Percentiles rank a stretch among this genome's conserved stretches.
These are phyloP conservation scores for Harmothoe impar DNA, from an alignment of 2,888 invertebrate species.

Conservation along the genomic window DNA sequence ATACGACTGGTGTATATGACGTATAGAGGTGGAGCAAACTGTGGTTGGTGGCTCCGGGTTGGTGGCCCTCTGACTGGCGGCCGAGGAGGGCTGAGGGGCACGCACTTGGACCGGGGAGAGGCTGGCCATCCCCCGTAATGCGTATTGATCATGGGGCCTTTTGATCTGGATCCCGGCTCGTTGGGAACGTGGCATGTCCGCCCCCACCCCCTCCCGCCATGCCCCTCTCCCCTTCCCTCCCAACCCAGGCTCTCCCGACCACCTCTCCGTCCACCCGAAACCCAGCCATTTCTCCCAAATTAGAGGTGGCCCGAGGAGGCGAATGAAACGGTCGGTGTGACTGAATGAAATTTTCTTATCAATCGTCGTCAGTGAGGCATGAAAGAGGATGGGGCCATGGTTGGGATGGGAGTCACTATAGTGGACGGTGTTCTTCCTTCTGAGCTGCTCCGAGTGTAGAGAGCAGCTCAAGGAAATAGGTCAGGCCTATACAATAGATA, in stretches of 20 bases:
- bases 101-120: slow-evolving; percentile 1
- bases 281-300: slow-evolving; percentile 40
- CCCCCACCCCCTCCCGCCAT: not conserved
- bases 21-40: too few relatives aligned
- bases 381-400: slow-evolving; percentile 13
- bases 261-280: not conserved
- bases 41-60: not conserved
- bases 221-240: not conserved
- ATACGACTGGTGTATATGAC: too few relatives aligned
- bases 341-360: slow-evolving; percentile 58
- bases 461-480: too few relatives aligned
- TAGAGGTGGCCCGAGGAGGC: not conserved
- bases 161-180: slow-evolving; percentile 57
- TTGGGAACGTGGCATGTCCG: slow-evolving; percentile 31
- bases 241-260: not conserved
- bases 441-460: too few relatives aligned
- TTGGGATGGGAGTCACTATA: not conserved
- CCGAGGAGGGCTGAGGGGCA: not conserved
- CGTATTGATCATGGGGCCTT: slow-evolving; percentile 61
- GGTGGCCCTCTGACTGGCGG: not conserved
- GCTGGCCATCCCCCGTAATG: slow-evolving; percentile 50
- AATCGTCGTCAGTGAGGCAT: slow-evolving; percentile 45
- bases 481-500: too few relatives aligned
- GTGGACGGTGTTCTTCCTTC: too few relatives aligned
- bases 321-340: slow-evolving; percentile 56